Evolutionary conservation across 2,797 vertebrate genomes (phyloP).

Genomic region (Neostethus bicornis): DNA sequence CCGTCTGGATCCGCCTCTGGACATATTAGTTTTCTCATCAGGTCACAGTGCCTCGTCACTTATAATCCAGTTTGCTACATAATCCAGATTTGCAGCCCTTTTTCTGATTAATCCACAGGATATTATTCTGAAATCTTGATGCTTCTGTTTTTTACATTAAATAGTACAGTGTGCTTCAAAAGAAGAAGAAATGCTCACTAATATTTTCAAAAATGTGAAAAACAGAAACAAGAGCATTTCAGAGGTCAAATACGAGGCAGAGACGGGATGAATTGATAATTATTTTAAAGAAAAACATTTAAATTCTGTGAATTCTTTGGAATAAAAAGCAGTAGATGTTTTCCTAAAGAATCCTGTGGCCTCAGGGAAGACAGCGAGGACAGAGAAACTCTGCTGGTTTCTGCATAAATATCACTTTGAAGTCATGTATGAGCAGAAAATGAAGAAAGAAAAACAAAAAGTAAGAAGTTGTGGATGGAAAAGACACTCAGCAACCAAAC

Average conservation of each 20-base stretch:
- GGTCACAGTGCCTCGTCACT: too few species aligned
- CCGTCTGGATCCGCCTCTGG: too few species aligned
- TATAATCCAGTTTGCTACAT: too few species aligned
- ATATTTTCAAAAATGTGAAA: too few species aligned
- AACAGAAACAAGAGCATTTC: background rate
- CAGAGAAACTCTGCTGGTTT: conserved; percentile 78
- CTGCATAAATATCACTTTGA: conserved; percentile 86
- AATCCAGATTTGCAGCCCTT: too few species aligned
- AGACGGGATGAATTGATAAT: conserved; percentile 1
- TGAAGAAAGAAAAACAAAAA: conserved; percentile 29
- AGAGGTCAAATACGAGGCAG: background rate
- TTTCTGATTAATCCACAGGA: too few species aligned
- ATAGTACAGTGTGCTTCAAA: too few species aligned
- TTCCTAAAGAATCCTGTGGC: conserved; percentile 38
- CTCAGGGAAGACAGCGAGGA: conserved; percentile 44
- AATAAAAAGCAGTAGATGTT: conserved; percentile 18
- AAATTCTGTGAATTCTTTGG: background rate
- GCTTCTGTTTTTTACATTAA: too few species aligned
- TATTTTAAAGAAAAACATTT: background rate
- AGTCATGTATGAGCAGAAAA: conserved; percentile 62
- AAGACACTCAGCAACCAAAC: conserved; percentile 65
- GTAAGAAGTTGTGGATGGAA: conserved; percentile 32
- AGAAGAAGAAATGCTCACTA: too few species aligned
- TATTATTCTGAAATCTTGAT: too few species aligned
- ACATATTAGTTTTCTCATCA: too few species aligned